phyloP scores from a whole-genome alignment of 2,888 invertebrate genomes.

The Tiphia femorata region DNA sequence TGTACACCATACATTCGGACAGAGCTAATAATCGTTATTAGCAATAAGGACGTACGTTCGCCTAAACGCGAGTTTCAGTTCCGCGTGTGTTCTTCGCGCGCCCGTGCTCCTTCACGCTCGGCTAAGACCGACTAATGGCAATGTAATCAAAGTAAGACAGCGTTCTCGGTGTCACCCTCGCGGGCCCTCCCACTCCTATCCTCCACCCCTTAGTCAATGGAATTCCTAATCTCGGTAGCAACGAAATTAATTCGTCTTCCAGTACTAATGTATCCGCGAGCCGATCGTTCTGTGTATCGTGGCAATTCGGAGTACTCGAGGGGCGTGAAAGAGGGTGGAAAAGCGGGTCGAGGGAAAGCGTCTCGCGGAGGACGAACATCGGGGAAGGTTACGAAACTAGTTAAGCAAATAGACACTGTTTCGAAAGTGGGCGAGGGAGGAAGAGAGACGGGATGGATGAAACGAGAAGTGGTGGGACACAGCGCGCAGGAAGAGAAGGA shows the following conservation, averaged over 20 bases:
- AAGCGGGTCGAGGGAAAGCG: slow-evolving; percentile 12
- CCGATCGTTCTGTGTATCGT: slow-evolving; percentile 45
- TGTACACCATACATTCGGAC: too few species aligned
- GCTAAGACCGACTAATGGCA: slow-evolving; percentile 28
- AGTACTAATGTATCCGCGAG: slow-evolving; percentile 50
- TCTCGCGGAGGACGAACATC: slow-evolving; percentile 15
- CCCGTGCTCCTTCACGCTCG: background rate
- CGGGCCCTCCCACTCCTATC: slow-evolving; percentile 6
- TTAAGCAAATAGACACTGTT: slow-evolving; percentile 62
- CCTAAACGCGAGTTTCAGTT: too few species aligned
- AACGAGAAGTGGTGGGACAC: background rate
- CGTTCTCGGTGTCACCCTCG: slow-evolving; percentile 2
- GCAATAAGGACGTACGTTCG: too few species aligned
- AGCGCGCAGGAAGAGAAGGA: slow-evolving; percentile 3
- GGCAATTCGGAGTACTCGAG: slow-evolving; percentile 14
- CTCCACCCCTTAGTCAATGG: too few species aligned
- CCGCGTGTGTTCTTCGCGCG: too few species aligned
- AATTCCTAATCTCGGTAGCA: slow-evolving; percentile 46
- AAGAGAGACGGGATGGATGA: slow-evolving; percentile 9
- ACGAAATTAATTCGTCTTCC: slow-evolving; percentile 61
- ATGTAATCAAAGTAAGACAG: slow-evolving; percentile 45
- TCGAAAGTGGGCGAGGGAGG: slow-evolving; percentile 9
- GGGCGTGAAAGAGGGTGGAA: slow-evolving; percentile 20
- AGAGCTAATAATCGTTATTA: too few species aligned
- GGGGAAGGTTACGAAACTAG: slow-evolving; percentile 58